Percentiles rank a stretch among this genome's conserved stretches.
Evolutionary conservation across 2,113 vertebrate species (phyloP).

Genomic region (Verasper variegatus): DNA sequence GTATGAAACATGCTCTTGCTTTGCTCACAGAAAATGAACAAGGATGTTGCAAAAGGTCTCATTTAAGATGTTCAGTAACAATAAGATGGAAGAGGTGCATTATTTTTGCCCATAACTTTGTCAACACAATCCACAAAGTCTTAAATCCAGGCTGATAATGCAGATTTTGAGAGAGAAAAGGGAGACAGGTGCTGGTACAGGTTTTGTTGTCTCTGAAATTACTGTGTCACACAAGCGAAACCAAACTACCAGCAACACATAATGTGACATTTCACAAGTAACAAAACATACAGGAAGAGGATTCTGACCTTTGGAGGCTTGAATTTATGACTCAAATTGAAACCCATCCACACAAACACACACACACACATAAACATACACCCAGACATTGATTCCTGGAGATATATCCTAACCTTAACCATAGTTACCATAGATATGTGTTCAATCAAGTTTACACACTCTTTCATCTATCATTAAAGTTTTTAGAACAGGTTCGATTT

Average conservation of each 20-base stretch:
- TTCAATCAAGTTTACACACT: no score
- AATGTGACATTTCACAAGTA: conserved; percentile 73
- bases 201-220: conserved; percentile 44
- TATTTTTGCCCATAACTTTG: not conserved
- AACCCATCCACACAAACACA: not conserved
- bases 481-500: no score
- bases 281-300: conserved; percentile 52
- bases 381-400: no score
- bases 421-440: no score
- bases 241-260: conserved; percentile 50
- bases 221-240: conserved; percentile 23
- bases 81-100: not conserved
- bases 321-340: conserved; percentile 50
- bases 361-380: not conserved
- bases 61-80: not conserved
- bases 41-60: conserved; percentile 2
- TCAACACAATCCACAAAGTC: not conserved
- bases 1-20: conserved; percentile 6
- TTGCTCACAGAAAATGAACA: not conserved
- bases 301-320: conserved; percentile 71
- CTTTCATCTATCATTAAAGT: no score
- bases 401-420: no score
- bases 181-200: conserved; percentile 8
- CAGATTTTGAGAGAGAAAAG: not conserved
- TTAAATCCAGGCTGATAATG: conserved; percentile 19